These are phyloP conservation scores for Otolemur garnettii DNA, from an alignment of 2,113 vertebrate genomes.

Conservation along the genomic window DNA sequence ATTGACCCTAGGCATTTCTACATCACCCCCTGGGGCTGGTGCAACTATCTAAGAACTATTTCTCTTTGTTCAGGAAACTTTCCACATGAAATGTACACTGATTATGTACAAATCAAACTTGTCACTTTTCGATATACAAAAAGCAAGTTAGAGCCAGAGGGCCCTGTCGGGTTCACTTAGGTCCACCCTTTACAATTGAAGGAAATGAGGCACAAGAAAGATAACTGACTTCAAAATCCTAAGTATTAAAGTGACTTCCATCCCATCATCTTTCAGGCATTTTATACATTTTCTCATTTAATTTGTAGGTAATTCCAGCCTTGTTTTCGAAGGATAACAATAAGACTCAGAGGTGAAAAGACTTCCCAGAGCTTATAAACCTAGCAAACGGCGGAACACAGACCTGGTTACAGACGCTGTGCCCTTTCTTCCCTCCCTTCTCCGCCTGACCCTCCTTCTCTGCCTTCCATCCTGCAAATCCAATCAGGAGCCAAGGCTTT, in stretches of 20 bases:
- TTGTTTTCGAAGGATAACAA: neutral
- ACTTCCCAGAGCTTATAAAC: neutral
- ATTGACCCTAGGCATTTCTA: neutral
- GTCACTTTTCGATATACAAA: neutral
- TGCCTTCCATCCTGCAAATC: neutral
- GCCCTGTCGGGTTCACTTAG: neutral
- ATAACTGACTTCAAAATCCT: neutral
- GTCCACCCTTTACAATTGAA: neutral
- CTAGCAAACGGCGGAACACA: neutral
- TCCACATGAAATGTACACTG: neutral
- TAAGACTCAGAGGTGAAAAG: neutral
- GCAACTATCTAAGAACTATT: neutral
- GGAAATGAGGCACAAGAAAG: neutral
- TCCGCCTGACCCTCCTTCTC: neutral
- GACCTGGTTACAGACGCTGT: neutral
- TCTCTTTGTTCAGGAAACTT: neutral
- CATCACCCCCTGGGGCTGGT: neutral
- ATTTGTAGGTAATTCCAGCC: neutral
- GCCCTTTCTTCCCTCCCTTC: neutral
- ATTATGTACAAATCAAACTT: neutral
- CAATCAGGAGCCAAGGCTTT: neutral
- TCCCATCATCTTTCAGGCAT: neutral
- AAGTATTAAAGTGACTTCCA: neutral
- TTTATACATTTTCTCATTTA: constrained; percentile 7
- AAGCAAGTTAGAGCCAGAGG: neutral